Evolutionary conservation across 2,797 vertebrate genomes (phyloP).

Genomic region (Cirrhinus mrigala): DNA sequence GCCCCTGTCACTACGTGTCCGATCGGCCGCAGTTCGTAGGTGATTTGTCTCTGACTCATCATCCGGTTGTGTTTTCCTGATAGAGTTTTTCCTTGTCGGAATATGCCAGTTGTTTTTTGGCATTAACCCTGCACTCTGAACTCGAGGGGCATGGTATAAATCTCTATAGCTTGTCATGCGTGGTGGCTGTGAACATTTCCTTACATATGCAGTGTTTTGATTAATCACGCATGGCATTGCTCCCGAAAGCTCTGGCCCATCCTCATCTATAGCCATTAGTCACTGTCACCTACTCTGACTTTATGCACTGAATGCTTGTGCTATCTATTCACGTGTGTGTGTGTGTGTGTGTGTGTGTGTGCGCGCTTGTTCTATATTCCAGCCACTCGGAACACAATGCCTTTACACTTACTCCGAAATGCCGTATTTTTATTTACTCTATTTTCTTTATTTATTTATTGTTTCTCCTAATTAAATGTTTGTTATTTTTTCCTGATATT

Average conservation of each 20-base stretch:
- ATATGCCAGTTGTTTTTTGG: constrained; percentile 50
- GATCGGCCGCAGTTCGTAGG: constrained; percentile 25
- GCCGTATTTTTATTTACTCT: neutral
- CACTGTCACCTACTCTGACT: constrained; percentile 63
- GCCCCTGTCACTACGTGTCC: neutral
- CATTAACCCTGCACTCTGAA: constrained; percentile 52
- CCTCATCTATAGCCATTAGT: constrained; percentile 62
- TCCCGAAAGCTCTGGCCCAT: constrained; percentile 62
- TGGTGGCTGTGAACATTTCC: constrained; percentile 53
- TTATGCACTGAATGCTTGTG: constrained; percentile 60
- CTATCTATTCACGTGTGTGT: constrained; percentile 49
- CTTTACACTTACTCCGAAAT: neutral
- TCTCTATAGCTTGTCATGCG: constrained; percentile 40
- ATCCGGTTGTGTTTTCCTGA: constrained; percentile 45
- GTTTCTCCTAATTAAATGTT: neutral
- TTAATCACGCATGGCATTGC: constrained; percentile 64
- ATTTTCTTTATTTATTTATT: neutral
- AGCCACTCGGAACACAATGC: constrained; percentile 23
- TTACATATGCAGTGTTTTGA: constrained; percentile 65
- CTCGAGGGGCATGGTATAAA: constrained; percentile 55
- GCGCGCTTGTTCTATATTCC: constrained; percentile 32
- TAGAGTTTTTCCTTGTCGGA: constrained; percentile 24
- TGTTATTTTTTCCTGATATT: neutral
- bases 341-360: constrained; percentile 19
- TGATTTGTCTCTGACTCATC: constrained; percentile 55